Evolutionary conservation across 2,888 invertebrate species (phyloP), one percentile per base, ranked within the genome.

Genomic region (Hipparchia sbordonii): DNA sequence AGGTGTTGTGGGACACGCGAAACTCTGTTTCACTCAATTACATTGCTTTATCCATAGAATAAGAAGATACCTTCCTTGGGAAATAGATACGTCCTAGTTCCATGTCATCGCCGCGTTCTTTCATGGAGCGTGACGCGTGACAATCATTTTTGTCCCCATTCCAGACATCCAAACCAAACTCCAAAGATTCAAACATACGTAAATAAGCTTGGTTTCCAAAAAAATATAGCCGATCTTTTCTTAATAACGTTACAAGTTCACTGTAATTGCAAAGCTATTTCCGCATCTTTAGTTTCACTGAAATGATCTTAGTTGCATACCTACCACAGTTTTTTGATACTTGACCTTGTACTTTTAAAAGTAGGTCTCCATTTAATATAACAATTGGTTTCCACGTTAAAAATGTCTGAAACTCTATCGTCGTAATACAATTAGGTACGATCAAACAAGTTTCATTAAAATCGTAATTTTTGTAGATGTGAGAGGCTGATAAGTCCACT

Each of bases 401-500:
- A 65, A 65, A 33, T 65, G 65, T 13, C 63, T 23, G 63, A 63
- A 63, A 23, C 33, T 61, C 62, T 65, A 52, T 65, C 52, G 33
- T 52, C 33, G 65, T 65, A 65, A 65, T 39, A 33, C 33, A 65
- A 33, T 52, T 33, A 23, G 23, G 23, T 23, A 63, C 48, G 13
- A 63, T 51, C 63, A 65, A 39, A 65, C 65, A 13, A 62, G 48
- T 62, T 70, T 70, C 57, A 63, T 13, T 67, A 66, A 56, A 57
- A 63, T 6, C 48, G 23, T 60, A 72, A 72, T 65, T 59, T 65
- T 9, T 4, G 68, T 51, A 68, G 72, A 74, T 74, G 69, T 65
- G 72, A 70, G 70, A 71, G 70, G 70, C 46, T 70, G 72, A 72
- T 70, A 74, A 61, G 57, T 72, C 67, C 61, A 45, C 59, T 62